phyloP scores from a whole-genome alignment of 2,797 vertebrate species.

The Melanotaenia trifasciata region DNA sequence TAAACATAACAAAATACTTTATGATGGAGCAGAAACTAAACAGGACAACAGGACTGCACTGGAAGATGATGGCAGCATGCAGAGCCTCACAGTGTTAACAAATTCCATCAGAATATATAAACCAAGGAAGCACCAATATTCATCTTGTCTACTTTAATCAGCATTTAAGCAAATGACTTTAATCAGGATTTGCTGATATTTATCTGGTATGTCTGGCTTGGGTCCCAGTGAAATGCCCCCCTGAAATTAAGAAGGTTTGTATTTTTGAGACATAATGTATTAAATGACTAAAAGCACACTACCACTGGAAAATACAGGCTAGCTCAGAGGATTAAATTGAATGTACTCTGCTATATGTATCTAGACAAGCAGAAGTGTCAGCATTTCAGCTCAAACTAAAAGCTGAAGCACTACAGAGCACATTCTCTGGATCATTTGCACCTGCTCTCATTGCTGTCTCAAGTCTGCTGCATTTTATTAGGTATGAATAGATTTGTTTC shows the following conservation, averaged over 20 bases:
- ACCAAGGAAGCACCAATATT: background rate
- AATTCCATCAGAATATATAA: too few species aligned
- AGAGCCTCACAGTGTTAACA: background rate
- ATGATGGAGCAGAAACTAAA: background rate
- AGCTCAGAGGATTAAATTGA: background rate
- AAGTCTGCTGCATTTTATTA: slow-evolving; percentile 41
- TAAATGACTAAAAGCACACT: background rate
- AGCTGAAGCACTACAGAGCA: slow-evolving; percentile 10
- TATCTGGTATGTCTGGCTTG: background rate
- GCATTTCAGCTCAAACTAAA: background rate
- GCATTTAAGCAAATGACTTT: background rate
- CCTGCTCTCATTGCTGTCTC: slow-evolving; percentile 30
- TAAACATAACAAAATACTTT: background rate
- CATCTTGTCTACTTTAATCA: background rate
- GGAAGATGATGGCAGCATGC: background rate
- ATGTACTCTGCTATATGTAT: background rate
- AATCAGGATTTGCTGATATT: background rate
- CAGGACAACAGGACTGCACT: background rate
- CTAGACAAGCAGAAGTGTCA: background rate
- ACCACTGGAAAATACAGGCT: background rate
- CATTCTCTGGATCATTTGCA: slow-evolving; percentile 33
- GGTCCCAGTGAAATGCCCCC: too few species aligned
- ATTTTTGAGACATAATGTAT: too few species aligned
- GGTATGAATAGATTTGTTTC: slow-evolving; percentile 53
- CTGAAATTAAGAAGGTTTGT: too few species aligned